Evolutionary conservation across 2,797 vertebrate species (phyloP).

Genomic region (Pachyuromys duprasi): DNA sequence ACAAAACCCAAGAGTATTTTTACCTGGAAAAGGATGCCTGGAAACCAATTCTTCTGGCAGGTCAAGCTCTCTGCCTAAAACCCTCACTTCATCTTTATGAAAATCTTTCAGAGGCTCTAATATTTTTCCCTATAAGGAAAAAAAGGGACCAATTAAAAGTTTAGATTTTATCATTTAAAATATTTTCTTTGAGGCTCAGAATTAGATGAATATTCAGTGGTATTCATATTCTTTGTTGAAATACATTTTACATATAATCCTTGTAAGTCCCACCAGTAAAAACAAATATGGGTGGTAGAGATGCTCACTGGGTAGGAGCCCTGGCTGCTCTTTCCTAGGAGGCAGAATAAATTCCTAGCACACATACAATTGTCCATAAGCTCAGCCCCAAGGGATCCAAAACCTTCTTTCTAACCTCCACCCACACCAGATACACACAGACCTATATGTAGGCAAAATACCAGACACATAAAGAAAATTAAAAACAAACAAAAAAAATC

Average conservation of each 20-base stretch:
- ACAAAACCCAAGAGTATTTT: constrained; percentile 50
- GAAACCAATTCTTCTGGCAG: constrained; percentile 97
- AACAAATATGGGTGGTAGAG: background rate
- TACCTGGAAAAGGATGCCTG: constrained; percentile 98
- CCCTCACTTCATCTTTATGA: constrained; percentile 98
- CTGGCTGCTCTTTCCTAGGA: background rate
- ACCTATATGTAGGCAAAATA: background rate
- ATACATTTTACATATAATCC: constrained; percentile 23
- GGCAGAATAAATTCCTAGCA: background rate
- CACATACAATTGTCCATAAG: no score
- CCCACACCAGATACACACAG: background rate
- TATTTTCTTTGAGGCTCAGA: background rate
- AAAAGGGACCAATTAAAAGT: constrained; percentile 39
- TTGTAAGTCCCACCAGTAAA: constrained; percentile 35
- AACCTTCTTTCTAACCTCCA: background rate
- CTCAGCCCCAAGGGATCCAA: background rate
- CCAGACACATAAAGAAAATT: background rate
- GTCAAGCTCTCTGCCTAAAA: constrained; percentile 96
- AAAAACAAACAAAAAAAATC: background rate
- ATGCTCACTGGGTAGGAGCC: background rate
- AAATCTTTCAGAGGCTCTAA: constrained; percentile 99
- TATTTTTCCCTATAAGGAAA: constrained; percentile 93
- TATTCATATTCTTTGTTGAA: constrained; percentile 37
- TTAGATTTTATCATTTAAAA: background rate
- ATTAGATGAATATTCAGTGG: constrained; percentile 22